Percentiles rank a stretch among this genome's conserved stretches.
Conservation (phyloP, 2,113 vertebrate species). For the Phalacrocorax carbo region DNA sequence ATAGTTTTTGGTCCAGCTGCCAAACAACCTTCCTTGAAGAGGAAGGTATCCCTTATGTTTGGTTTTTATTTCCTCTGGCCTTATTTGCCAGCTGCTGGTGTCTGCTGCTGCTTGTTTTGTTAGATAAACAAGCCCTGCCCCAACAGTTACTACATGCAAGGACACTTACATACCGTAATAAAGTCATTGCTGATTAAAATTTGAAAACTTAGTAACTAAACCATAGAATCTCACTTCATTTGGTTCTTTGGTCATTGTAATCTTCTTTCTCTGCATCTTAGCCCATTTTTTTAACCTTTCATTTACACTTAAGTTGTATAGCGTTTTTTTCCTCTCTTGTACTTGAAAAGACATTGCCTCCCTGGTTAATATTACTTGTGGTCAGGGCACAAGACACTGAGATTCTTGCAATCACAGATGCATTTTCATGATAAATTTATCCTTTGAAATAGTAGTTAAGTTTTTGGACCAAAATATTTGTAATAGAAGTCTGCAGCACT, state of each 20-base stretch:
- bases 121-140: background rate
- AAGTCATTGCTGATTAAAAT: background rate
- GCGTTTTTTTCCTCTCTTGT: background rate
- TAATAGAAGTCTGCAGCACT: background rate
- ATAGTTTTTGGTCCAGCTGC: background rate
- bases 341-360: background rate
- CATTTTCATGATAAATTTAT: background rate
- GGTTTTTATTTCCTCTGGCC: background rate
- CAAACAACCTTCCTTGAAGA: background rate
- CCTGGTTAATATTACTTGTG: background rate
- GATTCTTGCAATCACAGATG: background rate
- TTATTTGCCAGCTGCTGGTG: background rate
- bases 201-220: background rate
- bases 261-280: background rate
- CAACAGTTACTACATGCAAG: accelerated
- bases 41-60: background rate
- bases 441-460: background rate
- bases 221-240: background rate
- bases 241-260: background rate
- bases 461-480: background rate
- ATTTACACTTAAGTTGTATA: background rate
- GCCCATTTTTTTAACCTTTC: background rate
- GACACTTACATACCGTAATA: background rate
- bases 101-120: background rate
- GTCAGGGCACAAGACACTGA: background rate